Percentiles rank a stretch among this genome's conserved stretches.
Evolutionary conservation across 1,140 invertebrate species (phyloP).

Genomic region (Drosophila sp.): DNA sequence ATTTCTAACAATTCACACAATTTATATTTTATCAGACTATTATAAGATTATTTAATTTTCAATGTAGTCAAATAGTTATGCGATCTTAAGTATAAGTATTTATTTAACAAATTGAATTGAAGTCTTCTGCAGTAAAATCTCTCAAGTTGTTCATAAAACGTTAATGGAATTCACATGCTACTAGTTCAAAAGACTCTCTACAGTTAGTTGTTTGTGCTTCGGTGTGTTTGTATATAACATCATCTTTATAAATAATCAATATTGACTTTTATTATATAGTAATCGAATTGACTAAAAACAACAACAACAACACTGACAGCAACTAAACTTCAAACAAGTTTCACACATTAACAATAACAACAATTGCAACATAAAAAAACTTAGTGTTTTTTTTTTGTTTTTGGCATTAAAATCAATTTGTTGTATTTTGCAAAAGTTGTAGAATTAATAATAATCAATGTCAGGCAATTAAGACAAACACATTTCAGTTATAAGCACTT

Average conservation of each 20-base stretch:
- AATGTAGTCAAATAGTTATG: constrained; percentile 21
- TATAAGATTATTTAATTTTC: too few relatives aligned
- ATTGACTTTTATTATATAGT: constrained; percentile 51
- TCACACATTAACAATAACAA: constrained; percentile 58
- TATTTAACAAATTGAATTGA: constrained; percentile 27
- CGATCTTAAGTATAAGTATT: constrained; percentile 5
- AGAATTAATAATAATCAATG: constrained; percentile 74
- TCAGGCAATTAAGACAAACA: constrained; percentile 63
- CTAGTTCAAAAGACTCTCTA: not conserved
- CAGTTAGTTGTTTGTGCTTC: constrained; percentile 4
- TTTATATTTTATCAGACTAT: too few relatives aligned
- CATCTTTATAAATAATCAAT: constrained; percentile 76
- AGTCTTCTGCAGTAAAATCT: constrained; percentile 15
- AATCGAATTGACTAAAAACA: constrained; percentile 39
- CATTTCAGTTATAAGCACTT: constrained; percentile 17
- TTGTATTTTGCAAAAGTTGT: constrained; percentile 29
- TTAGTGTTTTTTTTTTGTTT: constrained; percentile 25
- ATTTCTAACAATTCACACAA: too few relatives aligned
- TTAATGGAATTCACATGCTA: constrained; percentile 48
- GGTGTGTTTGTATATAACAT: constrained; percentile 50
- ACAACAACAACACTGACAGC: constrained; percentile 43
- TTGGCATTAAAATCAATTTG: constrained; percentile 35
- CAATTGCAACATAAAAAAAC: constrained; percentile 54
- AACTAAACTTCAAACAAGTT: constrained; percentile 63
- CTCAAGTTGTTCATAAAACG: constrained; percentile 20